Evolutionary conservation across 2,888 invertebrate species (phyloP), one percentile per base, ranked within the genome.

Genomic region (Byasa hedistus): DNA sequence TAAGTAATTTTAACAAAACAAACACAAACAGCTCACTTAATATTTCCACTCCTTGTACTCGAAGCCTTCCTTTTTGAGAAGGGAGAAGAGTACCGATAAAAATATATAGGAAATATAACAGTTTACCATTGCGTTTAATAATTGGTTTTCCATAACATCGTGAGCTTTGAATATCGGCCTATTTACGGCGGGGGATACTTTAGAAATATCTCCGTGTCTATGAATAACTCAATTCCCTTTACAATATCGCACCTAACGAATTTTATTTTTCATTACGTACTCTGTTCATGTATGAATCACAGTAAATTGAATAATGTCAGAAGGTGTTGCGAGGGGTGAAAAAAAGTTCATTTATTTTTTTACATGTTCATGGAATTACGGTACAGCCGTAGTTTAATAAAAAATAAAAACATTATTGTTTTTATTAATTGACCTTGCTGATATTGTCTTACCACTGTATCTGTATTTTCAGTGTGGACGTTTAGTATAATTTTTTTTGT

Each of bases 301-400:
- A 21, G 55, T 55, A 65, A 65, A 60, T 65, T 60, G 55, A 65
- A 64, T 64, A 64, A n/a, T 39, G 58, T 58, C 32, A 19, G 44
- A 44, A 60, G 19, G 55, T 60, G 24, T 65, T 10, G 55, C 55
- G 10, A 59, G 54, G 22, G 55, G 10, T 36, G 44, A 56, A 21
- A 57, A 44, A 44, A 44, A 44, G 44, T 17, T 32, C 32, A 32
- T 32, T 17, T 44, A 44, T 44, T 44, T 44, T 44, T 44, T 44
- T 10, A 4, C 19, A 44, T 44, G 44, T 19, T 15, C 19, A 19
- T 44, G 44, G 17, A 44, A 3, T 15, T 44, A 44, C 19, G 19
- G 12, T 44, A 44, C 3, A 44, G 17, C 10, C 8, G 32, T 32
- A 32, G 32, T 32, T 32, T 10, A 32, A 32, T 32, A 32, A 32